These are phyloP conservation scores for Hirudinaria manillensis DNA, from an alignment of 2,888 invertebrate species.

Conservation along the genomic window DNA sequence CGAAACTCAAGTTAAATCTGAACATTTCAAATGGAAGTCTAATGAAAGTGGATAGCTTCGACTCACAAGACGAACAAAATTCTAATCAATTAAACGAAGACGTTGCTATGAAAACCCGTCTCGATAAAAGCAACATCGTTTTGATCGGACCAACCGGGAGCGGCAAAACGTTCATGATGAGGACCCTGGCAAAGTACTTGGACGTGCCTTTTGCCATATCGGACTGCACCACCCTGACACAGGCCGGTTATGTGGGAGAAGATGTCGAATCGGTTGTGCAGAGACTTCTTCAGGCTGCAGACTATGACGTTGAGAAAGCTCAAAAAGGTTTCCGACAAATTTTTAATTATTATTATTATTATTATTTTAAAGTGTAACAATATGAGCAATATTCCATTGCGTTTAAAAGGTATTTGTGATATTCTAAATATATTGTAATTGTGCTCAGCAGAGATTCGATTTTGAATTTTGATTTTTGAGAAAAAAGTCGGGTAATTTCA, in stretches of 20 bases:
- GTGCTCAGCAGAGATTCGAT: too few species aligned
- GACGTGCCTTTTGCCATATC: conserved; percentile 99
- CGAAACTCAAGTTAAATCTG: conserved; percentile 21
- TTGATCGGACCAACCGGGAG: conserved; percentile 93
- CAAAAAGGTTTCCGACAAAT: conserved; percentile 65
- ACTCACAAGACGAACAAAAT: conserved; percentile 35
- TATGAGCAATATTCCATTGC: too few species aligned
- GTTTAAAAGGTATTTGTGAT: too few species aligned
- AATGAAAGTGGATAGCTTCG: conserved; percentile 30
- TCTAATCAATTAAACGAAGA: conserved; percentile 35
- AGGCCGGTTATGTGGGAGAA: conserved; percentile 84
- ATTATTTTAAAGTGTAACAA: too few species aligned
- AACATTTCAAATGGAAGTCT: conserved; percentile 15
- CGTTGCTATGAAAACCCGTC: conserved; percentile 36
- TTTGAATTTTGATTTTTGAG: too few species aligned
- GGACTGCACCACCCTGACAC: conserved; percentile 67
- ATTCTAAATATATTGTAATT: too few species aligned
- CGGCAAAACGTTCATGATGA: conserved; percentile 88
- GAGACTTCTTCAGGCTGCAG: conserved; percentile 86
- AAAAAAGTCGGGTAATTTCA: too few species aligned
- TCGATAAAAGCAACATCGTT: conserved; percentile 92
- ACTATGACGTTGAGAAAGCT: conserved; percentile 91
- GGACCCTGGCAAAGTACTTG: conserved; percentile 91
- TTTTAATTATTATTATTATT: not conserved
- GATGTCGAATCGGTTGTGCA: conserved; percentile 97